A percentile compares a stretch with the other conserved stretches of the same genome.
Conservation (phyloP, 1,140 invertebrate genomes). For the Manduca sexta region DNA sequence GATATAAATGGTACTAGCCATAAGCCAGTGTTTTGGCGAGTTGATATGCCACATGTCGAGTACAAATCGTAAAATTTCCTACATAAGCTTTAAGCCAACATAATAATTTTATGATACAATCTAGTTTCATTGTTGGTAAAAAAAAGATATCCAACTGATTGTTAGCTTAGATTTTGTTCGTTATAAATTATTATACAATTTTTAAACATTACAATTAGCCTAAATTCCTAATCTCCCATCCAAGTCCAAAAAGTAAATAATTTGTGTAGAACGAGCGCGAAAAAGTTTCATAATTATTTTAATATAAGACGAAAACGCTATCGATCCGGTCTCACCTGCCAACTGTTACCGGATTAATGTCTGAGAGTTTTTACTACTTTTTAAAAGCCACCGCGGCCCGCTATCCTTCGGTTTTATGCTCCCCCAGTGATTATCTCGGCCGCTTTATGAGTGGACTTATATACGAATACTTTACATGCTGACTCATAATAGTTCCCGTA, state of each 20-base stretch:
- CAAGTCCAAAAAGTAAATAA: constrained; percentile 4
- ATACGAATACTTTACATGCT: constrained; percentile 8
- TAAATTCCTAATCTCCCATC: background rate
- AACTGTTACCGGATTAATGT: constrained; percentile 47
- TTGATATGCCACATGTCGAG: too few relatives aligned
- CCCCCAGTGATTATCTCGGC: constrained; percentile 20
- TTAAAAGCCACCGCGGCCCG: constrained; percentile 34
- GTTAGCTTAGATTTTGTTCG: too few relatives aligned
- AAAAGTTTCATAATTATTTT: constrained; percentile 37
- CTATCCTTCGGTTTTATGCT: constrained; percentile 34
- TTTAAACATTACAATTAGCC: too few relatives aligned
- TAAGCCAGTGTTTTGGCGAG: too few relatives aligned
- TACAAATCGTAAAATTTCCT: too few relatives aligned
- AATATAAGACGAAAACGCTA: constrained; percentile 29
- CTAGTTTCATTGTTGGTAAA: too few relatives aligned
- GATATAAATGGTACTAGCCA: too few relatives aligned
- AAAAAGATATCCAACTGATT: too few relatives aligned
- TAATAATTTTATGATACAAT: too few relatives aligned
- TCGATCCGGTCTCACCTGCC: constrained; percentile 43
- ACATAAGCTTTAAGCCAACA: too few relatives aligned
- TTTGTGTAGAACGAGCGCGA: constrained; percentile 13
- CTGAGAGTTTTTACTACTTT: constrained; percentile 52
- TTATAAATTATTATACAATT: too few relatives aligned
- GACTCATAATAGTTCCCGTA: too few relatives aligned
- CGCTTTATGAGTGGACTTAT: constrained; percentile 10